Evolutionary conservation across 2,888 invertebrate species (phyloP), one percentile per base, ranked within the genome.

Genomic region (Eumacrocentrus americanus): DNA sequence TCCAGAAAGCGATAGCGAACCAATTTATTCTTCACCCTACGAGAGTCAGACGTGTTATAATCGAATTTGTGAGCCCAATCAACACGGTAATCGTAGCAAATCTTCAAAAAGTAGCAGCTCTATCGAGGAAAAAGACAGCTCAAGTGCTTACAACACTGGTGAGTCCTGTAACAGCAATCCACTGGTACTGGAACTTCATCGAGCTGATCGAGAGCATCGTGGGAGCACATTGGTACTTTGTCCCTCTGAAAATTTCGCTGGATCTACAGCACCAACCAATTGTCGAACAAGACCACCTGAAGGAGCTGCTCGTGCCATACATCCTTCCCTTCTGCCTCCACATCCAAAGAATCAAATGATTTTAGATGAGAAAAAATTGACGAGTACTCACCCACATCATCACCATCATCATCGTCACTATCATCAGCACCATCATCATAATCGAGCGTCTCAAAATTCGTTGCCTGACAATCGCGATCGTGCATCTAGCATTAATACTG

Each of bases 121-220:
- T 35, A 83, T 82, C 23, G 85, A 86, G 64, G 86, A 85, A 61
- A 84, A 86, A 62, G 87, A 88, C 63, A 87, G 87, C 47, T 89
- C 89, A 34, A 88, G 88, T 78, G 90, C 90, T 50, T 90, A 90
- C 76, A 91, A 90, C 72, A 90, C 90, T 1, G 89, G 89, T 1
- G 90, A 89, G 57, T 89, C 89, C n/a, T 89, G 89, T 71, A 86
- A 89, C 68, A 89, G 89, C 71, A 87, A 84, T 72, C 86, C 85
- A 5, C 74, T 86, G 11, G 84, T 84, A 3, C 75, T 85, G 63
- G 84, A 86, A 67, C 76, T 86, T 16, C 81, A 81, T 44, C 81
- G 82, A 37, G 81, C 80, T 20, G 77, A 81, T 44, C 80, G 80
- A 61, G 77, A 81, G 44, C 81, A 81, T 62, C 82, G 82, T 47